Conservation (phyloP, 2,888 invertebrate species). For the Noctua fimbriata region DNA sequence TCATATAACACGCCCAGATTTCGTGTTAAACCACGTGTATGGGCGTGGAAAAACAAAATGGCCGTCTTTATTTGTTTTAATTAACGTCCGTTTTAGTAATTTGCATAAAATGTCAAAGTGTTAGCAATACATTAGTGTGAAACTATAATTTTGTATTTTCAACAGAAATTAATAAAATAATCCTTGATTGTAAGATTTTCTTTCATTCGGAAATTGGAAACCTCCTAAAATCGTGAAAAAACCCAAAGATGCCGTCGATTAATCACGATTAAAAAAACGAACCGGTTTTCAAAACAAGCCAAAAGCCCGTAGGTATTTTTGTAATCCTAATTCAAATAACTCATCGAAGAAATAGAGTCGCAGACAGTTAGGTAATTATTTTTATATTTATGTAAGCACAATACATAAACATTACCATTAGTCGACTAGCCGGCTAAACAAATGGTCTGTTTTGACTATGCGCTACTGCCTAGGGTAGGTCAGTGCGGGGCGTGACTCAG, state of each 20-base stretch:
- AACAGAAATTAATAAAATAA: constrained; percentile 10
- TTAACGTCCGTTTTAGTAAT: neutral
- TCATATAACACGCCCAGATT: neutral
- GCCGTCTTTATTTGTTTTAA: constrained; percentile 20
- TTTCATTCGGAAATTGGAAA: neutral
- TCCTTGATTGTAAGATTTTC: neutral
- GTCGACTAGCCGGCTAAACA: constrained; percentile 13
- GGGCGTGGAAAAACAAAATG: constrained; percentile 39
- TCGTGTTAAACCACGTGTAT: constrained; percentile 22
- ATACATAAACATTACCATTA: constrained; percentile 10
- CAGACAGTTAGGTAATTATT: constrained; percentile 17
- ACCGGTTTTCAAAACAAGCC: constrained; percentile 3
- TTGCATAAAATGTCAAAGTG: neutral
- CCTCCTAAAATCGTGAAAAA: neutral
- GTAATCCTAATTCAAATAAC: neutral
- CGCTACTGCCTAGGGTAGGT: constrained; percentile 46
- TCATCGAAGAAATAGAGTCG: constrained; percentile 3
- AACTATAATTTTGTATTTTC: neutral
- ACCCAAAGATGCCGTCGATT: neutral
- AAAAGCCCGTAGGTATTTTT: neutral
- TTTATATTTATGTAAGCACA: constrained; percentile 11
- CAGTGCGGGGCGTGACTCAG: constrained; percentile 50
- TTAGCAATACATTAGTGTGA: neutral
- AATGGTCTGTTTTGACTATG: constrained; percentile 28
- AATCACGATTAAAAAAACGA: neutral